A percentile compares a stretch with the other conserved stretches of the same genome.
Evolutionary conservation across 2,888 invertebrate species (phyloP).

Genomic region (Scelioninae gen. 2): DNA sequence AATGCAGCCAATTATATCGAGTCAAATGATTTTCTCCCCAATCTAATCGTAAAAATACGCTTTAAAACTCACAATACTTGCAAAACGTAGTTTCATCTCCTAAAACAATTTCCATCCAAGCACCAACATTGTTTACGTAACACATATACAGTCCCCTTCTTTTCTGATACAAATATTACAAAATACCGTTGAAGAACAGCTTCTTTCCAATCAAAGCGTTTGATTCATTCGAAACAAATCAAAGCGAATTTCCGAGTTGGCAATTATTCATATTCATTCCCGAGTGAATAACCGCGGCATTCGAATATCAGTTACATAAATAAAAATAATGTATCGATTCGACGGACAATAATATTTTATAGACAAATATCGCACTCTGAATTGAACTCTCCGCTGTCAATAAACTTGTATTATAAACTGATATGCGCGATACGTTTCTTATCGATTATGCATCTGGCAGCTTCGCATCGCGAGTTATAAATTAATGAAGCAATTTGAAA

Average conservation of each 20-base stretch:
- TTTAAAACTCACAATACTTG: too few species aligned
- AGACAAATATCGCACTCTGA: constrained; percentile 21
- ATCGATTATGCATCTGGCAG: constrained; percentile 35
- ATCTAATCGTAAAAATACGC: too few species aligned
- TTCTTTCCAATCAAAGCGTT: too few species aligned
- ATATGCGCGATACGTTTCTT: constrained; percentile 24
- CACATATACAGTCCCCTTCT: too few species aligned
- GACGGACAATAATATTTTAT: constrained; percentile 48
- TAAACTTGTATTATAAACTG: constrained; percentile 30
- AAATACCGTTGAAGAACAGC: too few species aligned
- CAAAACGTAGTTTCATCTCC: too few species aligned
- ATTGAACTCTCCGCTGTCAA: constrained; percentile 43
- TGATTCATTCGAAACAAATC: too few species aligned
- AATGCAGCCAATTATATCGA: too few species aligned
- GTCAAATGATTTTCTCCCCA: too few species aligned
- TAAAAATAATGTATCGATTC: constrained; percentile 48
- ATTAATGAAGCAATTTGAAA: constrained; percentile 26
- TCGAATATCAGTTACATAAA: constrained; percentile 39
- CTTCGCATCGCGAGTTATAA: constrained; percentile 32
- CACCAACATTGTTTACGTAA: too few species aligned
- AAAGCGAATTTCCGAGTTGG: not conserved
- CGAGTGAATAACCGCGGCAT: constrained; percentile 17
- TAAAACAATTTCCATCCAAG: too few species aligned
- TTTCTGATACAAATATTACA: too few species aligned
- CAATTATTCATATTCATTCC: not conserved